Conservation (phyloP, 2,888 invertebrate genomes). For the Nymphalis c-album region DNA sequence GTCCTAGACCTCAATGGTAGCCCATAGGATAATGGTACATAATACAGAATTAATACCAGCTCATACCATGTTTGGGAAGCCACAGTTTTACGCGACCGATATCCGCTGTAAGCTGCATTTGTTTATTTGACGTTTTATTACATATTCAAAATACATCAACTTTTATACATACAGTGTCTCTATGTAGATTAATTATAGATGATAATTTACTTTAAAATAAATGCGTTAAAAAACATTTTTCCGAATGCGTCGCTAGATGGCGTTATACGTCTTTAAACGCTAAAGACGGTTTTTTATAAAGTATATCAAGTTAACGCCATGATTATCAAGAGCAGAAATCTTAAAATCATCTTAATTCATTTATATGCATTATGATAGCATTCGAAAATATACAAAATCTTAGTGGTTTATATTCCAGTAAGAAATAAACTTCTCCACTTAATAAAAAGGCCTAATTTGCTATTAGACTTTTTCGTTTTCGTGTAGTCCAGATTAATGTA, state of each 20-base stretch:
- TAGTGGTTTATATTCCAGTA: no score
- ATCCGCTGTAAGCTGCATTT: slow-evolving; percentile 46
- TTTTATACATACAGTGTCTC: background rate
- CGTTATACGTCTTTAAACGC: background rate
- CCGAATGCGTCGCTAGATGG: background rate
- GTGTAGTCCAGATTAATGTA: no score
- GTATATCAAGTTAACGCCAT: background rate
- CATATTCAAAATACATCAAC: slow-evolving; percentile 25
- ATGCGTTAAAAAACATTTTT: background rate
- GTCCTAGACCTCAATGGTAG: slow-evolving; percentile 30
- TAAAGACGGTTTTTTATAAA: background rate
- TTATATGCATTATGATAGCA: no score
- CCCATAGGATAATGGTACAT: slow-evolving; percentile 29
- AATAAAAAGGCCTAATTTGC: no score
- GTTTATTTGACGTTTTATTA: slow-evolving; percentile 33
- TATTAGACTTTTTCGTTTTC: no score
- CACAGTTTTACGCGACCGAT: slow-evolving; percentile 47
- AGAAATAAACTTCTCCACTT: no score
- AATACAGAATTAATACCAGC: slow-evolving; percentile 41
- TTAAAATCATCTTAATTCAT: no score
- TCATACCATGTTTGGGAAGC: slow-evolving; percentile 42
- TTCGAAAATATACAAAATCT: no score
- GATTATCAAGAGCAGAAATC: no score
- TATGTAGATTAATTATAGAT: no score
- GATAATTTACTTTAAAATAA: no score